phyloP scores from a whole-genome alignment of 2,113 vertebrate genomes.

The Abramis brama region DNA sequence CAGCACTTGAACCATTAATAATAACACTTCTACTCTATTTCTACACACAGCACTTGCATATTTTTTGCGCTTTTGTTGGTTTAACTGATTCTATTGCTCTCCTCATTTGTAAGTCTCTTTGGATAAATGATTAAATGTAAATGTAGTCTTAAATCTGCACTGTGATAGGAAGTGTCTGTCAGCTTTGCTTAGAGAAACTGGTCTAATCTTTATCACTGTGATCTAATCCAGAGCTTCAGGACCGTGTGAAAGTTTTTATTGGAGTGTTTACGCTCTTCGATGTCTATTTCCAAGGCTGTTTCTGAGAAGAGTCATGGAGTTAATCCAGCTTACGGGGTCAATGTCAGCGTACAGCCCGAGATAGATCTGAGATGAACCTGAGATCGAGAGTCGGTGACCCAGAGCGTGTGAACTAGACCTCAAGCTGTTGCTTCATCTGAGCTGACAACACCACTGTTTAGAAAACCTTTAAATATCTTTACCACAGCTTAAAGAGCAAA shows the following conservation, averaged over 20 bases:
- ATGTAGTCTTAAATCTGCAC: background rate
- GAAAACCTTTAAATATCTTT: background rate
- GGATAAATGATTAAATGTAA: too few species aligned
- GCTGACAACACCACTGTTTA: background rate
- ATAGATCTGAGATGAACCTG: background rate
- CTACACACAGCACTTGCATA: too few species aligned
- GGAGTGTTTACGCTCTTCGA: background rate
- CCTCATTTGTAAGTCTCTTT: too few species aligned
- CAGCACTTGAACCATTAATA: too few species aligned
- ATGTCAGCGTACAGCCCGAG: background rate
- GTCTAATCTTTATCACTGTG: background rate
- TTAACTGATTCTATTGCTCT: too few species aligned
- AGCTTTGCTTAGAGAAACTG: background rate
- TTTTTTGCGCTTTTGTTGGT: too few species aligned
- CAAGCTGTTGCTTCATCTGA: background rate
- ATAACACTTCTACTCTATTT: too few species aligned
- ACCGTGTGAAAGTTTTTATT: background rate
- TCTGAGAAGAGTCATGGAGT: slow-evolving; percentile 28
- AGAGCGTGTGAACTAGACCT: background rate
- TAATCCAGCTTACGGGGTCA: slow-evolving; percentile 5
- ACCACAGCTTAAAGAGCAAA: background rate
- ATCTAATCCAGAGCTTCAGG: background rate
- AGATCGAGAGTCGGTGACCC: background rate
- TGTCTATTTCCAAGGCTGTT: background rate
- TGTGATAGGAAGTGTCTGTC: background rate